phyloP scores from a whole-genome alignment of 2,797 vertebrate species.

The Sphenodon punctatus region DNA sequence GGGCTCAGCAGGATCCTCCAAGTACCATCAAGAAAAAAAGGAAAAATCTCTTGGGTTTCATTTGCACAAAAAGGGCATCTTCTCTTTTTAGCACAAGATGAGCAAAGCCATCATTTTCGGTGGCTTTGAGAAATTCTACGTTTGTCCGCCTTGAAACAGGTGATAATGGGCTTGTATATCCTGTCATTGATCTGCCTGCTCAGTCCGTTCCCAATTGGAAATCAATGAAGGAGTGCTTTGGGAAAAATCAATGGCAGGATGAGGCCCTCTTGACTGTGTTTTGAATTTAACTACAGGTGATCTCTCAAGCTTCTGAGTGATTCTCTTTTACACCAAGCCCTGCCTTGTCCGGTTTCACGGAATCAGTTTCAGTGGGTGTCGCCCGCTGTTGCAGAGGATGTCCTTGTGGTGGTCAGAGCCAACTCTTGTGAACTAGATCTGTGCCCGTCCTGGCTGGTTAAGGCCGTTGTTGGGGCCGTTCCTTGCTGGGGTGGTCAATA shows the following conservation, averaged over 20 bases:
- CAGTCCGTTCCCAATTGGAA: conserved; percentile 9
- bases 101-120: neutral
- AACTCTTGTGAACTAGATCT: no score
- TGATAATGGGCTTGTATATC: neutral
- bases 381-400: no score
- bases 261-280: conserved; percentile 62
- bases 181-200: accelerated
- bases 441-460: no score
- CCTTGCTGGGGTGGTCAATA: no score
- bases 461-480: no score
- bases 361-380: no score
- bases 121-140: neutral
- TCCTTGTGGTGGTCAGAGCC: no score
- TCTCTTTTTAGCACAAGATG: neutral
- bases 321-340: conserved; percentile 71
- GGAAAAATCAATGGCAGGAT: conserved; percentile 13
- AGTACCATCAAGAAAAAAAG: neutral
- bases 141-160: neutral
- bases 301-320: conserved; percentile 54
- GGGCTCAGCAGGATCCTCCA: neutral
- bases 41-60: accelerated
- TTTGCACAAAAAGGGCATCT: neutral
- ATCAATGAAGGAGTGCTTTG: neutral
- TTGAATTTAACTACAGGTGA: conserved; percentile 52
- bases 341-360: no score